These are phyloP conservation scores for Agrotis puta DNA, from an alignment of 2,888 invertebrate species.

Conservation along the genomic window DNA sequence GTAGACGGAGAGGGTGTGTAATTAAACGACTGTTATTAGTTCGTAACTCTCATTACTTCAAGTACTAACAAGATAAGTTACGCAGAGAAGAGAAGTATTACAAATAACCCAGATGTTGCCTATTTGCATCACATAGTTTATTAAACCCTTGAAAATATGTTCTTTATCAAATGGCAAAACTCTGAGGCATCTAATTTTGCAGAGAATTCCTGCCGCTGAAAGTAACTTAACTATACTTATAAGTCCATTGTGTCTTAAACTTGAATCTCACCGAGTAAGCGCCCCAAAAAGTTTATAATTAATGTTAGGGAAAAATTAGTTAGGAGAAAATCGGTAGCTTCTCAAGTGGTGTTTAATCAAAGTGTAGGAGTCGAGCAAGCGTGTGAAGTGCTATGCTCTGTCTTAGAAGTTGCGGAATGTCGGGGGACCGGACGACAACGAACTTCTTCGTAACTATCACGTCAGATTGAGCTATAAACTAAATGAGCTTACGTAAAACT, in stretches of 20 bases:
- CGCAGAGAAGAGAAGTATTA: too few species aligned
- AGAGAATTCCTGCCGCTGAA: constrained; percentile 61
- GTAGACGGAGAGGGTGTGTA: constrained; percentile 5
- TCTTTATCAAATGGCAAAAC: constrained; percentile 17
- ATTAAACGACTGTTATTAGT: constrained; percentile 19
- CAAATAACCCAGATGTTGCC: too few species aligned
- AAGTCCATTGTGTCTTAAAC: constrained; percentile 75
- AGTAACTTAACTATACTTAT: constrained; percentile 66
- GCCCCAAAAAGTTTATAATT: constrained; percentile 82
- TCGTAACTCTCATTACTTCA: constrained; percentile 9
- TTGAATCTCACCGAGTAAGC: constrained; percentile 68
- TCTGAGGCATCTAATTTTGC: constrained; percentile 50
- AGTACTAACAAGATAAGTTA: background rate
- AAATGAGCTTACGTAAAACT: constrained; percentile 57
- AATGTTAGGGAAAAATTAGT: constrained; percentile 78
- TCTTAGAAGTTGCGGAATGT: constrained; percentile 32
- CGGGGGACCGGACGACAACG: constrained; percentile 47
- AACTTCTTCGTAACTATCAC: constrained; percentile 55
- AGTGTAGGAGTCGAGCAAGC: constrained; percentile 67
- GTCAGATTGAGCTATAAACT: constrained; percentile 53
- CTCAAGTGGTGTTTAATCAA: constrained; percentile 79
- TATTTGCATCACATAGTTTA: constrained; percentile 3
- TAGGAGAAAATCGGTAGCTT: constrained; percentile 74
- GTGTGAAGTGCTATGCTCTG: constrained; percentile 58
- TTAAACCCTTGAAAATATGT: constrained; percentile 18